These are phyloP conservation scores for Zenarchopterus dispar DNA, from an alignment of 2,797 vertebrate genomes.

Conservation along the genomic window DNA sequence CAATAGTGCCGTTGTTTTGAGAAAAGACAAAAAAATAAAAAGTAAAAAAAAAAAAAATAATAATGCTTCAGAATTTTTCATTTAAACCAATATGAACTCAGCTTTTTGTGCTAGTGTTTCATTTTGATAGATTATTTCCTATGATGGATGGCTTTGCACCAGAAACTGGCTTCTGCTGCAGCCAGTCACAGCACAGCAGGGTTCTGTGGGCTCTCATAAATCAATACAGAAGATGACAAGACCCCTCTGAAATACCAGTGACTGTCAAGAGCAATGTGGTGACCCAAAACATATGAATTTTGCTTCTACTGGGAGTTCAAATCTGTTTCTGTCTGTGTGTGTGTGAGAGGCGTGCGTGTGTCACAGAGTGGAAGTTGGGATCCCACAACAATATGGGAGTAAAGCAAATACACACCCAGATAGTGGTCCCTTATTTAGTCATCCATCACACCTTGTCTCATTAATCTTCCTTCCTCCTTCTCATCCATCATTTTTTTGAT, in stretches of 20 bases:
- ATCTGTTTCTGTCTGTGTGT: constrained; percentile 15
- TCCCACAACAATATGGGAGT: constrained; percentile 30
- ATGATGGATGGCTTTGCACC: constrained; percentile 60
- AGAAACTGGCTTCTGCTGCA: constrained; percentile 47
- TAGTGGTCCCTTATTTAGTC: constrained; percentile 29
- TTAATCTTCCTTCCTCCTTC: constrained; percentile 33
- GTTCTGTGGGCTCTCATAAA: constrained; percentile 54
- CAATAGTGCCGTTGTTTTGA: too few species aligned
- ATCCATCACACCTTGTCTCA: constrained; percentile 62
- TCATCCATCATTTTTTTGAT: constrained; percentile 54
- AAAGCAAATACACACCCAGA: constrained; percentile 27
- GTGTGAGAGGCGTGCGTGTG: constrained; percentile 11
- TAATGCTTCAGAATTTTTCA: not conserved
- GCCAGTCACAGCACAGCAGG: constrained; percentile 43
- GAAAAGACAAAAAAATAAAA: too few species aligned
- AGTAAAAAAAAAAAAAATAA: too few species aligned
- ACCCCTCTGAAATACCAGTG: constrained; percentile 39
- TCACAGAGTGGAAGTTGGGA: constrained; percentile 29
- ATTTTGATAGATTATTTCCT: constrained; percentile 16
- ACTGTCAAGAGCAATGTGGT: constrained; percentile 45
- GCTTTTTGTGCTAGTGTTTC: constrained; percentile 15
- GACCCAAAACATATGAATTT: constrained; percentile 33
- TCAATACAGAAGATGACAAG: constrained; percentile 58
- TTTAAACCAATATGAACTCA: constrained; percentile 14
- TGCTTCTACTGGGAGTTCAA: constrained; percentile 32